Conservation (phyloP, 2,797 vertebrate genomes). For the Adrianichthys oophorus region DNA sequence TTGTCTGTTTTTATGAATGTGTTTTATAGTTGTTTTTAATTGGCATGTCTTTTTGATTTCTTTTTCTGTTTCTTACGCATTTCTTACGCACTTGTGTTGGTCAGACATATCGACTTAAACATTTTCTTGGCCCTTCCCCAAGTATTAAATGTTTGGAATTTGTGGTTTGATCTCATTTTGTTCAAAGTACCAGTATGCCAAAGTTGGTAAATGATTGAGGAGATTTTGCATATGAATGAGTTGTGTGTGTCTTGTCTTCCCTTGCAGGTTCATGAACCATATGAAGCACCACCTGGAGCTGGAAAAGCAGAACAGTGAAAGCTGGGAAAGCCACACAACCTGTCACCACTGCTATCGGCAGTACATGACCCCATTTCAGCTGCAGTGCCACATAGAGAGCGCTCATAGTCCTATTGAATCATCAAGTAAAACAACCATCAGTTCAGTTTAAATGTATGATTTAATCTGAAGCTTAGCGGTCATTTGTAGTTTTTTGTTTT, state of each 20-base stretch:
- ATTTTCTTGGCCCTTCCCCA: too few species aligned
- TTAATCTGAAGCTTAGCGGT: not conserved
- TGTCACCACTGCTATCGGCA: constrained; percentile 98
- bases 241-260: constrained; percentile 3
- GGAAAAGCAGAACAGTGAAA: constrained; percentile 98
- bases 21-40: too few species aligned
- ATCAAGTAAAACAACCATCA: constrained; percentile 79
- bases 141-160: too few species aligned
- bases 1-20: too few species aligned
- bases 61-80: too few species aligned
- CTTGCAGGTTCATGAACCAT: constrained; percentile 97
- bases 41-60: too few species aligned
- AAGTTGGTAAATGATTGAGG: not conserved
- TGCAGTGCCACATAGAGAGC: constrained; percentile 98
- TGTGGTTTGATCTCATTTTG: too few species aligned
- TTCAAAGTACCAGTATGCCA: too few species aligned
- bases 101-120: too few species aligned
- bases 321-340: constrained; percentile 98
- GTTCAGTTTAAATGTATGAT: not conserved
- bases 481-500: not conserved
- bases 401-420: constrained; percentile 94
- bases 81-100: too few species aligned
- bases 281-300: constrained; percentile 99
- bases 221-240: not conserved
- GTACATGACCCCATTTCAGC: constrained; percentile 95